Evolutionary conservation across 2,888 invertebrate genomes (phyloP), one percentile per base, ranked within the genome.

Genomic region (Entomobrya proxima): DNA sequence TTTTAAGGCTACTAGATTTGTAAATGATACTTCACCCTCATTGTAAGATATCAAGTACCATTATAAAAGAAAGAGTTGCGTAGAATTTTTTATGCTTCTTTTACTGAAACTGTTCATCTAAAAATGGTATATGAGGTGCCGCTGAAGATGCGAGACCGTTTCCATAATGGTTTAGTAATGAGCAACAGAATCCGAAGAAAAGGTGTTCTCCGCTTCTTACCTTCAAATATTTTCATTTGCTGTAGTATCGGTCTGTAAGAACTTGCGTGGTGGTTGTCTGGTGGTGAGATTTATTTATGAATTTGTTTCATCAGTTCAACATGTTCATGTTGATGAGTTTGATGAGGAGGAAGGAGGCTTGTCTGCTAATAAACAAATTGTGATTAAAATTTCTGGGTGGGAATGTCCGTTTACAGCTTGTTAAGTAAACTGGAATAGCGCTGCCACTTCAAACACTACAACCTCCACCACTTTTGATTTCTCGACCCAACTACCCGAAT

Each of bases 381-480:
- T 88, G 87, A 88, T 87, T 88, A 87, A 72, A 86, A 83, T 87
- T 88, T 87, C 84, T 88, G 87, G 88, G 87, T 88, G 88, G 86
- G 88, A 87, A 84, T 88, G 86, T 82, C 85, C 85, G 81, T 86
- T 85, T 88, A 84, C 82, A 88, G 76, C 86, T 79, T 74, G 85
- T 85, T 85, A 79, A 61, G 72, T 37, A 79, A 79, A 79, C 78
- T 79, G 78, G 78, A 79, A 79, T 61, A 77, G 52, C 37, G 55
- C 75, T 72, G 72, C 72, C 72, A 72, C 72, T 72, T 47, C 30
- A 30, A 69, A 27, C 44, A 69, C 30, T 64, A 64, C n/a, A 44
- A 72, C 30, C 72, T 11, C 52, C 37, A 37, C 75, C 75, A 55
- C 35, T 75, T 75, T 37, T 35, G 75, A 75, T 75, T 75, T 55